A percentile compares a stretch with the other conserved stretches of the same genome.
Evolutionary conservation across 92 coral and sea anemone species (phyloP).

Genomic region (Umimayanthus chanpuru): DNA sequence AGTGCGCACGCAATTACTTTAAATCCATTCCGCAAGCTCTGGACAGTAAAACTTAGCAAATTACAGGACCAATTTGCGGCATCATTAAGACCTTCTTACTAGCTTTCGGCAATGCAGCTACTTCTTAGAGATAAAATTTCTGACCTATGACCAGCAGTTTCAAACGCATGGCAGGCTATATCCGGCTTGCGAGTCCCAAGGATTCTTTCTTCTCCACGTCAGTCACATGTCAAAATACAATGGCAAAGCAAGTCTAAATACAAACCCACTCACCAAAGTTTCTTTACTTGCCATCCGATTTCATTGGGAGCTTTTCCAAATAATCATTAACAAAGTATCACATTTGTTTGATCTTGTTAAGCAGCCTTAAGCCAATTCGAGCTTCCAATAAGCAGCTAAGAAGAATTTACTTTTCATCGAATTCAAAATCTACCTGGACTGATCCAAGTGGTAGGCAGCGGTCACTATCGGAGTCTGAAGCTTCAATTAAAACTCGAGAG

Average conservation of each 20-base stretch:
- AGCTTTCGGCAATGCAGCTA: neutral
- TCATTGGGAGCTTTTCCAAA: neutral
- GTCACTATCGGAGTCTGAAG: neutral
- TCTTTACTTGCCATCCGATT: neutral
- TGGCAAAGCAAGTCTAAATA: constrained; percentile 21
- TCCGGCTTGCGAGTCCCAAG: neutral
- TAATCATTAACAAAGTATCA: neutral
- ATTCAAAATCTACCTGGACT: neutral
- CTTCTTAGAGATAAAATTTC: constrained; percentile 28
- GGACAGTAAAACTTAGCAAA: neutral
- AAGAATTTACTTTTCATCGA: neutral
- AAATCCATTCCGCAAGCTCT: neutral
- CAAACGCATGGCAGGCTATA: constrained; percentile 9
- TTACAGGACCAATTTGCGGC: neutral
- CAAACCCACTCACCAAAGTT: neutral
- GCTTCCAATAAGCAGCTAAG: neutral
- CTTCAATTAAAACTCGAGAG: neutral
- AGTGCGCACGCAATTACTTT: neutral
- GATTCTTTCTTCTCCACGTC: constrained; percentile 11
- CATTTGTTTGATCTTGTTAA: constrained; percentile 22
- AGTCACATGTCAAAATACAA: neutral
- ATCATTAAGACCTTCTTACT: neutral
- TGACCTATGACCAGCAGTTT: constrained; percentile 30
- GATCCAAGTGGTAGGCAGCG: neutral
- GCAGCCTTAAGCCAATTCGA: neutral